Base-by-base conservation (phyloP, 1,140 invertebrate genomes). In the Drosophila ironensis region DNA sequence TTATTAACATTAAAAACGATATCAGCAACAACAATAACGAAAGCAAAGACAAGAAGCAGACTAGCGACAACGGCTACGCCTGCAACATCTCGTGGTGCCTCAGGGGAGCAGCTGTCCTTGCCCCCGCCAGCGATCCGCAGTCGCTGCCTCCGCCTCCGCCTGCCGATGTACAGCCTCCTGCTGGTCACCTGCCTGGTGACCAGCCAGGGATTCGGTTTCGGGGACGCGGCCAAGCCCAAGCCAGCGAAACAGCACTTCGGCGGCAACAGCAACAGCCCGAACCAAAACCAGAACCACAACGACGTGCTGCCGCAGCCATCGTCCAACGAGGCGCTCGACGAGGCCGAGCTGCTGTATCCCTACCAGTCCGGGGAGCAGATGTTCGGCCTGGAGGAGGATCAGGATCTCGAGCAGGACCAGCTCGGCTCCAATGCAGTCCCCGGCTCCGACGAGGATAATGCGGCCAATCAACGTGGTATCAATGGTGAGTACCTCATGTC, bases 1-100 rank as follows among this genome's bases (percentile, higher is more conserved):
- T 87, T 87, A 86, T 87, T 80, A 81, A 88, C 76, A 66, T 75
- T 72, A 76, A 72, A 73, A 69, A 52, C 75, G 50, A 73, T 50
- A 74, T 59, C 60, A 75, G 44, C 57, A 76, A 56, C 56, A 63
- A 71, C 57, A 64, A 59, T 61, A 54, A 51, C 64, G 60, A 56
- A 52, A 67, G 38, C 41, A 66, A 52, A 70, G 53, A 46, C 61
- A 61, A 70, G 47, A 64, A 56, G 25, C 54, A 54, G 57, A 75
- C 46, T 22, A 42, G 33, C 19, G 17, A 51, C 24, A 41, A 12
- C 44, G 45, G 19, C 68, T n/a, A n/a, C n/a, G 28, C 12, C 73
- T 61, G 57, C 54, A 41, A 33, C 47, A 53, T 35, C 28, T 40
- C 33, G 33, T 37, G 33, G 33, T 37, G 33, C 33, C 33, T 37